Conservation (phyloP, 2,797 vertebrate genomes). For the Anableps anableps region DNA sequence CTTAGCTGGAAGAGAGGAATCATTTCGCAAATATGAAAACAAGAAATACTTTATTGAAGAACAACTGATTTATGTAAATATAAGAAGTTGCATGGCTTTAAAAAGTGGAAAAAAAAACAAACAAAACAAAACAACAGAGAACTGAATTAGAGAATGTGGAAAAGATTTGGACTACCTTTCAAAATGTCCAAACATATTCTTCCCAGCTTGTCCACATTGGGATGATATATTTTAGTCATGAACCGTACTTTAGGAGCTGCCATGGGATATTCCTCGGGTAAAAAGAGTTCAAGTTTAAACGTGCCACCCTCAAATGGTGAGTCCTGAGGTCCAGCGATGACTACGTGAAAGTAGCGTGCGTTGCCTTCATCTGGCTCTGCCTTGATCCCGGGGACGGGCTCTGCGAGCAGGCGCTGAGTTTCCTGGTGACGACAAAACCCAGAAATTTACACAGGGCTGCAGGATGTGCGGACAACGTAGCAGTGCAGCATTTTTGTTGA, state of each 20-base stretch:
- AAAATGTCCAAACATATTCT: slow-evolving; percentile 99
- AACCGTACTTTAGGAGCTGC: slow-evolving; percentile 99
- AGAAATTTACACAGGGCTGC: background rate
- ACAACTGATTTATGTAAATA: background rate
- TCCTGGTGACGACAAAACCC: slow-evolving; percentile 78
- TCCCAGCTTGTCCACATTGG: slow-evolving; percentile 99
- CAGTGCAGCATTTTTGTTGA: background rate
- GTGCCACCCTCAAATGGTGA: slow-evolving; percentile 99
- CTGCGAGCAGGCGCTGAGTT: slow-evolving; percentile 97
- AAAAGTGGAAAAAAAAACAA: background rate
- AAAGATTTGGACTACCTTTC: slow-evolving; percentile 88
- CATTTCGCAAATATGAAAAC: background rate
- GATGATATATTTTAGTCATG: slow-evolving; percentile 99
- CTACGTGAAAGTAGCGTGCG: slow-evolving; percentile 98
- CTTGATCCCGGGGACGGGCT: slow-evolving; percentile 98
- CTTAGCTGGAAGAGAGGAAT: background rate
- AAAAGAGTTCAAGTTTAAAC: slow-evolving; percentile 99
- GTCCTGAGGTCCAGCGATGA: slow-evolving; percentile 97
- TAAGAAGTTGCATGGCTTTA: background rate
- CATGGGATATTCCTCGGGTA: slow-evolving; percentile 99
- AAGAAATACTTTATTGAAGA: background rate
- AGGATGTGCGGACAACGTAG: background rate
- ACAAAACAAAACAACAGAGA: background rate
- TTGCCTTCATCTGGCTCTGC: slow-evolving; percentile 97
- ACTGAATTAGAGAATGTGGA: background rate